Evolutionary conservation across 2,888 invertebrate genomes (phyloP).

Genomic region (Phlogophora meticulosa): DNA sequence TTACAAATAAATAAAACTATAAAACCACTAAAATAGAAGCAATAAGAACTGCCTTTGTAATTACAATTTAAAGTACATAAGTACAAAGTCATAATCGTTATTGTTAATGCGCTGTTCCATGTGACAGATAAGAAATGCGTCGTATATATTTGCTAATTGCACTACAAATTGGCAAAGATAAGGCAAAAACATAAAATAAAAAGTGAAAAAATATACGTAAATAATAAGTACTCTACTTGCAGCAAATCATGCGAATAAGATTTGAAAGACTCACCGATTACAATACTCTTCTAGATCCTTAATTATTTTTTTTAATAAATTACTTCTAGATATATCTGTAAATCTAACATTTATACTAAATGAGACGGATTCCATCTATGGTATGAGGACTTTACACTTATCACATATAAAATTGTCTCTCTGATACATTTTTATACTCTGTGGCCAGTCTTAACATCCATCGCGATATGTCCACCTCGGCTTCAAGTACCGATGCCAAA

Average conservation of each 20-base stretch:
- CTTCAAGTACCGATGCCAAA: conserved; percentile 69
- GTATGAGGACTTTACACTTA: conserved; percentile 57
- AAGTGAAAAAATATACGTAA: conserved; percentile 5
- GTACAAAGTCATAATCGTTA: background rate
- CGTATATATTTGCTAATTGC: conserved; percentile 28
- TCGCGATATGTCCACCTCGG: conserved; percentile 66
- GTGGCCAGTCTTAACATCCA: conserved; percentile 82
- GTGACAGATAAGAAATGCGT: conserved; percentile 20
- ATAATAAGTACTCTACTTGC: no score
- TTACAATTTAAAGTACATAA: background rate
- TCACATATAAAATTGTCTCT: conserved; percentile 53
- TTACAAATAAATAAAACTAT: background rate
- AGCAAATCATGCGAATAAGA: conserved; percentile 12
- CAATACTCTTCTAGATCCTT: conserved; percentile 41
- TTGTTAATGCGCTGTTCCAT: conserved; percentile 2
- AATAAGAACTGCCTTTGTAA: background rate
- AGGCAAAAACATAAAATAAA: conserved; percentile 4
- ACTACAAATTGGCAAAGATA: conserved; percentile 31
- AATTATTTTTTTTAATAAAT: conserved; percentile 28
- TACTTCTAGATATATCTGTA: conserved; percentile 46
- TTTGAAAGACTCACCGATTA: conserved; percentile 51
- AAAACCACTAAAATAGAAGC: background rate
- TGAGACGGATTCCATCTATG: conserved; percentile 68
- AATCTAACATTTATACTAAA: conserved; percentile 57
- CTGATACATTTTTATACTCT: conserved; percentile 56